Conservation (phyloP, 2,888 invertebrate species). For the Synanthedon myopaeformis region DNA sequence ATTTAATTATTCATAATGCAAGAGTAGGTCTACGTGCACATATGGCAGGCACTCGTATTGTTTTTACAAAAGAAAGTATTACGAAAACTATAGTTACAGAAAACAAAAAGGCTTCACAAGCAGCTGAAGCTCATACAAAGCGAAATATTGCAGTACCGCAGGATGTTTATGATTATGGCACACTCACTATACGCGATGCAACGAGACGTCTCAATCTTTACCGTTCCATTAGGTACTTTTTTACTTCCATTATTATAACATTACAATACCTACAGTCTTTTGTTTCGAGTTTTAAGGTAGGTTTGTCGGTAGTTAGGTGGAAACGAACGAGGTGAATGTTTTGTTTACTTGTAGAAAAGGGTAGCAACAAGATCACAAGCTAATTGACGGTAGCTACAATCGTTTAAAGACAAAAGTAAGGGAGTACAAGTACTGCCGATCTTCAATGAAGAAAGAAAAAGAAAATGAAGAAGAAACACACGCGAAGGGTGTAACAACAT, state of each 20-base stretch:
- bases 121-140: constrained; percentile 56
- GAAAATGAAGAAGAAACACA: too few species aligned
- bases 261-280: not conserved
- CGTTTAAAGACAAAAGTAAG: too few species aligned
- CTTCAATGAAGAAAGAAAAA: too few species aligned
- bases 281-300: not conserved
- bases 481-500: too few species aligned
- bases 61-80: constrained; percentile 63
- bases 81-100: constrained; percentile 58
- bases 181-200: constrained; percentile 43
- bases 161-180: constrained; percentile 63
- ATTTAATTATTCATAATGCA: too few species aligned
- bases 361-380: too few species aligned
- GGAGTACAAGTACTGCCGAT: too few species aligned
- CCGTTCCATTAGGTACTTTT: constrained; percentile 30
- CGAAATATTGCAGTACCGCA: constrained; percentile 54
- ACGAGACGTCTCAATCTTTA: constrained; percentile 48
- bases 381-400: too few species aligned
- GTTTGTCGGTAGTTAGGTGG: not conserved
- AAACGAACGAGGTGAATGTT: too few species aligned
- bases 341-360: too few species aligned
- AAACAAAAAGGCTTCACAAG: constrained; percentile 56
- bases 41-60: constrained; percentile 44
- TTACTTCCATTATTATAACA: too few species aligned
- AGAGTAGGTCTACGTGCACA: too few species aligned